Conservation (phyloP, 1,140 invertebrate species). For the Brachionus manjavacas region DNA sequence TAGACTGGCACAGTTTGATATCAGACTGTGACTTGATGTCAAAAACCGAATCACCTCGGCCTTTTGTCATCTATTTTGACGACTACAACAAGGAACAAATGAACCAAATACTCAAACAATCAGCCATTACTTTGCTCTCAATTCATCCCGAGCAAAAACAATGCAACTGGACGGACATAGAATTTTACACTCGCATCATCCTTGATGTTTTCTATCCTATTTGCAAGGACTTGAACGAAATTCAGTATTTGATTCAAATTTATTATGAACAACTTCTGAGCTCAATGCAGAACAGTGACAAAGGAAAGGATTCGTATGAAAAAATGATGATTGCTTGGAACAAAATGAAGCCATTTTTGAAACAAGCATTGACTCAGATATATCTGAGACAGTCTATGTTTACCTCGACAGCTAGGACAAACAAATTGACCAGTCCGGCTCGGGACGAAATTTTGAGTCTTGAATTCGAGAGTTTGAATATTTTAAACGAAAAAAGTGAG, state of each 20-base stretch:
- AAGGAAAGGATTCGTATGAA: not conserved
- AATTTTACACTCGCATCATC: conserved; percentile 23
- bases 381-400: conserved; percentile 40
- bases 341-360: conserved; percentile 43
- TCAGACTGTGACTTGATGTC: conserved; percentile 40
- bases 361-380: conserved; percentile 37
- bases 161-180: not conserved
- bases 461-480: conserved; percentile 38
- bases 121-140: not conserved
- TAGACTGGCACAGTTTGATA: conserved; percentile 38
- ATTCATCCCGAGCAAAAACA: not conserved
- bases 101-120: conserved; percentile 22
- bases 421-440: not conserved
- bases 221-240: conserved; percentile 42
- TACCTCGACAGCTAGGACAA: not conserved
- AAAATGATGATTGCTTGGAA: conserved; percentile 37
- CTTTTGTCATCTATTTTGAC: conserved; percentile 37
- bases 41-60: conserved; percentile 2
- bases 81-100: conserved; percentile 33
- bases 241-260: conserved; percentile 43
- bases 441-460: conserved; percentile 17
- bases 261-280: conserved; percentile 25
- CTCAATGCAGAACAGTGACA: not conserved
- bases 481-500: conserved; percentile 25
- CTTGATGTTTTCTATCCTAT: conserved; percentile 38